Base-by-base conservation (phyloP, 2,797 vertebrate genomes). In the Tokudaia tokunoshimensis region DNA sequence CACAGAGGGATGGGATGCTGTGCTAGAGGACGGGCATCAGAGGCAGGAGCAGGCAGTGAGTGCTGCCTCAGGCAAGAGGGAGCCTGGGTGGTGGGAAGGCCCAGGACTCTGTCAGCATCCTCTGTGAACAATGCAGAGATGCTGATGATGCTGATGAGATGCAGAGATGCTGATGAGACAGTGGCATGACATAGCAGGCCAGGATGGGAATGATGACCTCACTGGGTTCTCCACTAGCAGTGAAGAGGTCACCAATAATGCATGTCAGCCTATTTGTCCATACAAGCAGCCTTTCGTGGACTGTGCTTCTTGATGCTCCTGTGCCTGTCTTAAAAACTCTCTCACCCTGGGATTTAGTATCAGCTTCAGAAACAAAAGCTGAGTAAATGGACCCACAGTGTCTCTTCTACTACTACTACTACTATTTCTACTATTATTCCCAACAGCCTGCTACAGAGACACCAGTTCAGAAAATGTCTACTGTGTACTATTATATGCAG, bases 321-420 rank as follows among this genome's bases (percentile, higher is more conserved):
- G n/a, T 31, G 55, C 67, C 91, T 96, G 96, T 87, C 94, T 95
- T 85, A 82, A 94, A 96, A 96, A 95, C 67, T 41, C 0, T 91
- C 94, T 92, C 70, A n/a, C 3, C 0, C 24, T 74, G 52, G 84
- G 83, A 55, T 91, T 91, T 74, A 44, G 67, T 67, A 24, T 89
- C 29, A 37, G 75, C 20, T 20, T 82, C 79, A 92, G 94, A 85
- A 72, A 75, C 89, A 44, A 63, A 92, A 59, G 7, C n/a, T 75
- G 37, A 87, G 82, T 55, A 91, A 65, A 31, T 50, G 26, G 57
- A 85, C 57, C 50, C 50, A 8, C 29, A 59, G 41, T 31, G 22
- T 89, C 57, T 82, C 29, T 31, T 0, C 72, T 79, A 52, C 20
- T 61, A 29, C 26, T 63, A 29, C 26, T 34, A n/a, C 34, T 17